A percentile compares a stretch with the other conserved stretches of the same genome.
These are phyloP conservation scores for Mantis religiosa DNA, from an alignment of 2,888 invertebrate species.

Conservation along the genomic window DNA sequence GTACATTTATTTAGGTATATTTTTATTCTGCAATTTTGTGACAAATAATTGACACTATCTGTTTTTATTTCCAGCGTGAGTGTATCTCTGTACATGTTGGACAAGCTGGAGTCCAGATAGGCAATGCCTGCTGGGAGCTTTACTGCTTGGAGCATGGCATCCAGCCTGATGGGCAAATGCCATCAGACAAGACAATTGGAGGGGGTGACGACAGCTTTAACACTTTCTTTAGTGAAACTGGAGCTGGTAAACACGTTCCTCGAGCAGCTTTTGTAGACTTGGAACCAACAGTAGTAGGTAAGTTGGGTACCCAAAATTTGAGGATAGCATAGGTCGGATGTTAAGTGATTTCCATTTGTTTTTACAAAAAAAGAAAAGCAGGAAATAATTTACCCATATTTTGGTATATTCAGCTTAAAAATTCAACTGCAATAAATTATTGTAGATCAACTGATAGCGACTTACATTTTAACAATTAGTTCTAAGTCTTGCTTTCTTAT, in stretches of 20 bases:
- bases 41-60: too few species aligned
- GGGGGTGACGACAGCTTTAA: slow-evolving; percentile 93
- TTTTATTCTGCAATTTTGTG: too few species aligned
- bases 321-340: neutral
- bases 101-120: slow-evolving; percentile 45
- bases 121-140: slow-evolving; percentile 43
- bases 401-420: too few species aligned
- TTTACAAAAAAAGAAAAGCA: too few species aligned
- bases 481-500: too few species aligned
- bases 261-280: slow-evolving; percentile 92
- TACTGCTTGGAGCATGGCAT: slow-evolving; percentile 45
- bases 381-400: too few species aligned
- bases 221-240: slow-evolving; percentile 92
- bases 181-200: slow-evolving; percentile 74
- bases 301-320: slow-evolving; percentile 30
- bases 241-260: slow-evolving; percentile 93
- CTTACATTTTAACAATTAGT: too few species aligned
- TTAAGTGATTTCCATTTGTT: too few species aligned
- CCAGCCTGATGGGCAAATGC: slow-evolving; percentile 51
- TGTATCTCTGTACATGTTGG: slow-evolving; percentile 48
- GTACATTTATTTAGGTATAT: too few species aligned
- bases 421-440: too few species aligned
- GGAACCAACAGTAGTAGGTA: slow-evolving; percentile 89
- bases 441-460: too few species aligned
- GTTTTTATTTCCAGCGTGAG: slow-evolving; percentile 43